Evolutionary conservation across 2,888 invertebrate species (phyloP), one percentile per base, ranked within the genome.

Genomic region (Rotaria sp.): DNA sequence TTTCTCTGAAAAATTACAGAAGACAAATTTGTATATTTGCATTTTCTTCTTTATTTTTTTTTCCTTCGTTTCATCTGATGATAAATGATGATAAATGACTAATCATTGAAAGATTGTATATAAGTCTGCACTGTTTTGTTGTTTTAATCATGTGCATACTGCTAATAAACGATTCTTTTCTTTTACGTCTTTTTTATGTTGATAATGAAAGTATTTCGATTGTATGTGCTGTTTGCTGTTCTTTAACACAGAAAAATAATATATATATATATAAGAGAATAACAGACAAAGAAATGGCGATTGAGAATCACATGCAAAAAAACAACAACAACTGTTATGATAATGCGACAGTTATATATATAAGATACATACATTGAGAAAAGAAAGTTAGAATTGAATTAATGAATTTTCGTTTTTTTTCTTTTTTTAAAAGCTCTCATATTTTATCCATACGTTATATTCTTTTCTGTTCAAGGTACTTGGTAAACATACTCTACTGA

Each of bases 61-160:
- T 59, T 30, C 30, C n/a, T 67, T 67, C 67, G 18, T 67, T 67
- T 67, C 11, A 67, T 67, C 67, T 67, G 67, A 67, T 67, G 67
- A 67, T 67, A 67, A 67, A 67, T 35, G n/a, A 67, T 67, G 67
- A 67, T 67, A 67, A 67, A 67, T 67, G 35, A 35, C 67, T 67
- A 30, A 67, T 30, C 30, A 67, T 35, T 30, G 35, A 67, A 30
- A 8, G 18, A 67, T 3, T 67, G 67, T 30, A 67, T 67, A 30
- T 30, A 67, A 2, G 15, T 18, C 67, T 67, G 3, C 35, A 67
- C 35, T 30, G 7, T 67, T 35, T 35, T 35, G 67, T 35, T 67
- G 67, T 67, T 67, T 35, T 35, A 35, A 67, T 67, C 67, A 67
- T 35, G 35, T 67, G 67, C 35, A 35, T 35, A 67, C 67, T 57